Percentiles rank a stretch among this genome's conserved stretches.
These are phyloP conservation scores for Serilophus lunatus DNA, from an alignment of 2,113 vertebrate genomes.

Conservation along the genomic window DNA sequence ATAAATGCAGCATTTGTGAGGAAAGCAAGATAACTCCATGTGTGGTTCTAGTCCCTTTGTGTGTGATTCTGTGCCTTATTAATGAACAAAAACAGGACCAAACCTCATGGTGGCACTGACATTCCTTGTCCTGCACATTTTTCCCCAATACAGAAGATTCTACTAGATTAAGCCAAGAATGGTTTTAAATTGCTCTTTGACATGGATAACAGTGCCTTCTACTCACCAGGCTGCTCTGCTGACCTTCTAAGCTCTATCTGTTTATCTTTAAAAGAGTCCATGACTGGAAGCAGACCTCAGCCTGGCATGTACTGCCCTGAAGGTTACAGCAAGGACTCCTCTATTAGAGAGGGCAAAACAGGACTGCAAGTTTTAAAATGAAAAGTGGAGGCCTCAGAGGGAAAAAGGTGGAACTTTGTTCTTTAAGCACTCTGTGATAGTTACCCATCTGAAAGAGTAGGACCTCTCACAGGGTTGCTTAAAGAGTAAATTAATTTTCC, in stretches of 20 bases:
- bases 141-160: rapidly evolving
- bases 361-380: neutral
- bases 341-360: neutral
- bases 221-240: neutral
- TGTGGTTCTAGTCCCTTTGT: neutral
- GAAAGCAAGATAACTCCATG: neutral
- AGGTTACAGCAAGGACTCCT: neutral
- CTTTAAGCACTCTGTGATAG: neutral
- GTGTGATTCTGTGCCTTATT: neutral
- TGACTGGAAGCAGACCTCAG: neutral
- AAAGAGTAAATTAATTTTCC: neutral
- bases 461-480: neutral
- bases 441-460: neutral
- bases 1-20: neutral
- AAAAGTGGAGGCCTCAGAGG: neutral
- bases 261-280: neutral
- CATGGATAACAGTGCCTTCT: neutral
- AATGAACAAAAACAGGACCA: neutral
- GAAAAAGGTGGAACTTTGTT: neutral
- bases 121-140: neutral
- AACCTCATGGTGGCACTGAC: neutral
- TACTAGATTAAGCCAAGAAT: neutral
- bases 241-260: neutral
- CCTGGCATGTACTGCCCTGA: neutral
- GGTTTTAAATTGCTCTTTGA: conserved; percentile 2